Percentiles rank a stretch among this genome's conserved stretches.
Conservation (phyloP, 2,888 invertebrate genomes). For the Microplitis deprimator region DNA sequence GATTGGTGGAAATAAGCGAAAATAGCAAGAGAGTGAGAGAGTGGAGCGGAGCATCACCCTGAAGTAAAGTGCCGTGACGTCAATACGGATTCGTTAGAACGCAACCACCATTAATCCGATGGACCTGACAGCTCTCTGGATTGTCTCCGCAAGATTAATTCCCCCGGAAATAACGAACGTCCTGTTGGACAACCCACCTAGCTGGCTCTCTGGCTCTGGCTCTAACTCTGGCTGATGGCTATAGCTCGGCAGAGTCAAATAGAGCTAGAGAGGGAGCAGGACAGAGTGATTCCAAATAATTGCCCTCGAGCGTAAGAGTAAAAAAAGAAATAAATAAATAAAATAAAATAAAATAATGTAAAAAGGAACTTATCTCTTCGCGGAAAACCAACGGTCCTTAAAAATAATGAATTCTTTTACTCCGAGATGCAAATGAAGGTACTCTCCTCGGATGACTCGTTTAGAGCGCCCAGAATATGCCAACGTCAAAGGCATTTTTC, state of each 20-base stretch:
- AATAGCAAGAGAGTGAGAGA: constrained; percentile 21
- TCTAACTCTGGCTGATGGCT: background rate
- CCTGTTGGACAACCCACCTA: constrained; percentile 6
- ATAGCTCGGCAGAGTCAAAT: background rate
- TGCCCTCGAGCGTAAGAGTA: background rate
- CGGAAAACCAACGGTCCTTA: constrained; percentile 37
- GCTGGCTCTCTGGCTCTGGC: background rate
- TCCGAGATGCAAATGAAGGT: constrained; percentile 39
- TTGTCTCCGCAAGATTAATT: constrained; percentile 49
- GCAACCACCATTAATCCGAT: constrained; percentile 55
- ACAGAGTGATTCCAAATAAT: constrained; percentile 18
- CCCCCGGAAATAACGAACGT: constrained; percentile 53
- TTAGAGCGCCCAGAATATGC: background rate
- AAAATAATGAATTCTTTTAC: constrained; percentile 43
- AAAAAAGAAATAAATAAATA: constrained; percentile 7
- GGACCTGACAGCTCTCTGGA: constrained; percentile 50
- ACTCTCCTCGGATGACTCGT: constrained; percentile 30
- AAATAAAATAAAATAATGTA: background rate
- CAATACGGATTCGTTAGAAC: constrained; percentile 54
- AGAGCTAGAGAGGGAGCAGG: constrained; percentile 48
- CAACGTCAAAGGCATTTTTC: constrained; percentile 26
- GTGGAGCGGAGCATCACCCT: background rate
- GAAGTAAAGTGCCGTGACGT: constrained; percentile 44
- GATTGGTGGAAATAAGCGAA: constrained; percentile 43
- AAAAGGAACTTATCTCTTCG: constrained; percentile 31